Evolutionary conservation across 2,113 vertebrate species (phyloP), one percentile per base, ranked within the genome.

Genomic region (Strigops habroptila): DNA sequence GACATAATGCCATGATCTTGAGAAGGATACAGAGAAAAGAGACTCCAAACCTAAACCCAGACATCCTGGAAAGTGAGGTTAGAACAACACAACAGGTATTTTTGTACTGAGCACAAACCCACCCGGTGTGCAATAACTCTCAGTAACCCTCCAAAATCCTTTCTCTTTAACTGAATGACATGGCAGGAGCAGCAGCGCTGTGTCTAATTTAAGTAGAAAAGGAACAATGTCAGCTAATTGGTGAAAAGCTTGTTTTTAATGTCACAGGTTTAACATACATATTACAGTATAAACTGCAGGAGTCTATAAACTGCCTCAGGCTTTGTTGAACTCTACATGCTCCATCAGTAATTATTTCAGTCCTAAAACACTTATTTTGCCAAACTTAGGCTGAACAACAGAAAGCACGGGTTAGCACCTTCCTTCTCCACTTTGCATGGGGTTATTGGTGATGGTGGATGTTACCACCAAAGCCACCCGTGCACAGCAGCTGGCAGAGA

Each of bases 261-360:
- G 49, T 77, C 91, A 60, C 82, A 43, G n/a, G 37, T 88, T 92
- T 75, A 84, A 74, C 27, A 33, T 64, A 80, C 7, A 51, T 48
- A 77, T 82, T 53, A 80, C 24, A 59, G 68, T 16, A 35, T 35
- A 57, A 91, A 79, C 68, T 51, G 41, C 19, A 65, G 82, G 91
- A 91, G 75, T 23, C 68, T 67, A 77, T 76, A 82, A 86, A 93
- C 74, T 46, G 88, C 85, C 76, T 71, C 3, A 4, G 82, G 88
- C 80, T 95, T 94, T 88, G 52, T 12, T 44, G 64, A 81, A 80
- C 87, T 90, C 88, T 87, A n/a, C 86, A 76, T 82, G 93, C 31
- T 85, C 82, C 49, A 64, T n/a, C 88, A 85, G 77, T 78, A 82
- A 96, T 86, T 92, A 94, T 57, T 75, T 28, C 73, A 74, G 39